Conservation (phyloP, 2,797 vertebrate species). For the Tamandua tetradactyla region DNA sequence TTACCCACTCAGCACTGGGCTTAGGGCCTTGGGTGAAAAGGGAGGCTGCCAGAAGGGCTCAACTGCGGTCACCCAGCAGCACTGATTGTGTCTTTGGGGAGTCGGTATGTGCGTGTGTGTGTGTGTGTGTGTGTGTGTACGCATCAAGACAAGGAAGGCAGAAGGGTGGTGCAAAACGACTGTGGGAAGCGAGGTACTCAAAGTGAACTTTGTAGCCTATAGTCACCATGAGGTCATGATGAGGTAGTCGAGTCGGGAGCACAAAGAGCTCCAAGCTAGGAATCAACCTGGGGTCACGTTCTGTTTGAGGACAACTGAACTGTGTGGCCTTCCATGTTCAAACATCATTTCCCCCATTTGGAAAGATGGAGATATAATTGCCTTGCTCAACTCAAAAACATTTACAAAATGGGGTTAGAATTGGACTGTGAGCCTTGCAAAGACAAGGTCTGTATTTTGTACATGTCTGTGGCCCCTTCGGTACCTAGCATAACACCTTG, state of each 20-base stretch:
- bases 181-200: not conserved
- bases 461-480: not conserved
- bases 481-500: fast-evolving
- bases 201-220: not conserved
- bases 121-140: not conserved
- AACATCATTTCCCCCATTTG: not conserved
- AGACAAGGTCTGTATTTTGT: not conserved
- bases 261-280: not conserved
- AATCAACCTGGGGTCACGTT: not conserved
- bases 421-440: not conserved
- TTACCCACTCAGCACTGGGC: not conserved
- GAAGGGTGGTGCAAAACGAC: not conserved
- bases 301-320: not conserved
- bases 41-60: not conserved
- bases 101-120: no score
- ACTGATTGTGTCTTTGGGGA: not conserved
- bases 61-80: not conserved
- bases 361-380: not conserved
- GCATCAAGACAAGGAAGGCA: not conserved
- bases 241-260: not conserved
- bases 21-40: not conserved
- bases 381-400: not conserved
- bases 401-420: not conserved
- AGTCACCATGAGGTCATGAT: not conserved
- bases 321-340: not conserved